A percentile compares a stretch with the other conserved stretches of the same genome.
Conservation (phyloP, 2,888 invertebrate species). For the Plusia festucae region DNA sequence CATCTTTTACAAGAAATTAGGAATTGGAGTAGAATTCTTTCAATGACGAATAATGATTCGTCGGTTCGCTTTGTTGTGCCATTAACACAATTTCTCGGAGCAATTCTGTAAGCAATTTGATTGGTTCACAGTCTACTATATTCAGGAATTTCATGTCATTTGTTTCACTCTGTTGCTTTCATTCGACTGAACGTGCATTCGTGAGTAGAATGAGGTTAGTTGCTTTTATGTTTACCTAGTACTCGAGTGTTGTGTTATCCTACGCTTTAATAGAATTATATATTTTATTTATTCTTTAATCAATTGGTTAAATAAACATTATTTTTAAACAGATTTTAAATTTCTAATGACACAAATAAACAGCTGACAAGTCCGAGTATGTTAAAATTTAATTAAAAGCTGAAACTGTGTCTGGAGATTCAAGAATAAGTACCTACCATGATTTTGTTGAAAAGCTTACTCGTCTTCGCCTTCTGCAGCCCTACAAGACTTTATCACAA, state of each 20-base stretch:
- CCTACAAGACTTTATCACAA: no score
- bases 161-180: neutral
- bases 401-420: no score
- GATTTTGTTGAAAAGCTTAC: no score
- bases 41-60: conserved; percentile 43
- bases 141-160: conserved; percentile 6
- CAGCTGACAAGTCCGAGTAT: no score
- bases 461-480: no score
- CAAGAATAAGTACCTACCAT: no score
- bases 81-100: conserved; percentile 50
- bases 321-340: no score
- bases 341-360: no score
- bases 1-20: conserved; percentile 36
- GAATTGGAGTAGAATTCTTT: conserved; percentile 38
- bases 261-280: neutral
- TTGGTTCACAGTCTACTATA: conserved; percentile 15
- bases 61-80: conserved; percentile 37
- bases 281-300: no score
- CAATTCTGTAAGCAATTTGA: conserved; percentile 43
- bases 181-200: neutral
- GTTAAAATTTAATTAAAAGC: no score
- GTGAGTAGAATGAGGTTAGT: neutral
- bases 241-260: neutral
- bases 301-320: no score
- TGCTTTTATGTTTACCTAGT: neutral